A percentile compares a stretch with the other conserved stretches of the same genome.
phyloP scores from a whole-genome alignment of 2,888 invertebrate species.

The Andrena hattorfiana region DNA sequence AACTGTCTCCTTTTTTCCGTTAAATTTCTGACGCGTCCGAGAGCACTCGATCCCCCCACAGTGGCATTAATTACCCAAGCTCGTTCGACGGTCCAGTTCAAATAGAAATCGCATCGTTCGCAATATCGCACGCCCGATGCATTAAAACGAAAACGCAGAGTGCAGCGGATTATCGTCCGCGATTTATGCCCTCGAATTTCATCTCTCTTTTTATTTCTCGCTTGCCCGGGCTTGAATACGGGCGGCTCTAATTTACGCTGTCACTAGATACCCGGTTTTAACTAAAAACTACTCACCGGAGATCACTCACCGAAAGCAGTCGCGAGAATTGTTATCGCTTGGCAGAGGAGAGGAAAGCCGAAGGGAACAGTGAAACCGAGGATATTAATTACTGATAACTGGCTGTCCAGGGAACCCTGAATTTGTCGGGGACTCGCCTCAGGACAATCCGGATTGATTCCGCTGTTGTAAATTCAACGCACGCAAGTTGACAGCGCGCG shows the following conservation, averaged over 20 bases:
- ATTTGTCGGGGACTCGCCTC: slow-evolving; percentile 12
- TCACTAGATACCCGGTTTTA: too few relatives aligned
- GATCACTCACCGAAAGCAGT: not conserved
- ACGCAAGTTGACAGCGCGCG: slow-evolving; percentile 37
- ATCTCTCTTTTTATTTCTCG: not conserved
- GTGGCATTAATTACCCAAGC: slow-evolving; percentile 24
- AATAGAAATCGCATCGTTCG: slow-evolving; percentile 40
- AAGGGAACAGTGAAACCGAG: slow-evolving; percentile 8
- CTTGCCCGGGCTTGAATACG: not conserved
- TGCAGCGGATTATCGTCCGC: not conserved
- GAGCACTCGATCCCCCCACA: not conserved
- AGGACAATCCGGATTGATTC: slow-evolving; percentile 28
- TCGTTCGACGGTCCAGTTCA: slow-evolving; percentile 14
- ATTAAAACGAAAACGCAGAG: slow-evolving; percentile 18
- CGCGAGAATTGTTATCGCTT: not conserved
- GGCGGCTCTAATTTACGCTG: not conserved
- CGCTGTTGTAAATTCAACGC: slow-evolving; percentile 33
- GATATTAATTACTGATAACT: slow-evolving; percentile 33
- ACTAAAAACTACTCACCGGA: too few relatives aligned
- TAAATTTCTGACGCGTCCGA: slow-evolving; percentile 13
- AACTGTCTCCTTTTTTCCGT: not conserved
- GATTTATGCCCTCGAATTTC: slow-evolving; percentile 11
- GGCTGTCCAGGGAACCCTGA: slow-evolving; percentile 21
- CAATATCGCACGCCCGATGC: slow-evolving; percentile 3
- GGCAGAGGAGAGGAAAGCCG: not conserved